These are phyloP conservation scores for Drosophila sturtevanti DNA, from an alignment of 1,140 invertebrate genomes.

Conservation along the genomic window DNA sequence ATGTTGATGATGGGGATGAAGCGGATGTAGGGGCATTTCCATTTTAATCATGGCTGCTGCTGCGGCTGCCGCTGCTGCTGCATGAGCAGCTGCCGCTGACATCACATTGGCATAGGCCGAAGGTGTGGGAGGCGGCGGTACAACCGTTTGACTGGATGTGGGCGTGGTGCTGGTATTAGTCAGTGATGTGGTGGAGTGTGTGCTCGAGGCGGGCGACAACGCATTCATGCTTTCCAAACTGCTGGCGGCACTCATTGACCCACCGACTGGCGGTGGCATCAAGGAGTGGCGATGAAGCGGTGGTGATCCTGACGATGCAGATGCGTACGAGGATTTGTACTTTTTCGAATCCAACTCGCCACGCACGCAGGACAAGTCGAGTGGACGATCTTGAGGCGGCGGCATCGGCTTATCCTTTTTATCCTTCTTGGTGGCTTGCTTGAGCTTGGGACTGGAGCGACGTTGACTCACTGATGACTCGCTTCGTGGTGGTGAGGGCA, in stretches of 20 bases:
- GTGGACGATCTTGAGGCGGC: conserved; percentile 90
- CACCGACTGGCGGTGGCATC: conserved; percentile 82
- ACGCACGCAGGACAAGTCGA: conserved; percentile 89
- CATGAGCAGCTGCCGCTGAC: conserved; percentile 62
- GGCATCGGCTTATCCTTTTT: conserved; percentile 73
- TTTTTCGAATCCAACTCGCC: conserved; percentile 68
- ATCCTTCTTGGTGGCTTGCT: conserved; percentile 45
- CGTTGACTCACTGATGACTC: conserved; percentile 58
- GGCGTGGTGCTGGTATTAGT: conserved; percentile 31
- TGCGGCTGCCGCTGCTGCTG: conserved; percentile 69
- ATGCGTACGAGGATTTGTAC: conserved; percentile 52
- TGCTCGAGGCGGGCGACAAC: conserved; percentile 68
- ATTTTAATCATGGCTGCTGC: conserved; percentile 81
- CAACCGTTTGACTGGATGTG: conserved; percentile 47
- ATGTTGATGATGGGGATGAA: conserved; percentile 45
- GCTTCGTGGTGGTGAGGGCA: conserved; percentile 80
- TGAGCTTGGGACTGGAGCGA: conserved; percentile 50
- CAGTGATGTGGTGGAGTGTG: conserved; percentile 50
- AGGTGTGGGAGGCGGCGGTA: conserved; percentile 47
- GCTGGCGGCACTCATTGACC: conserved; percentile 59
- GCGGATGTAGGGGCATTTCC: conserved; percentile 79
- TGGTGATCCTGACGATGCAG: conserved; percentile 81
- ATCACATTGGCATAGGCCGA: conserved; percentile 56
- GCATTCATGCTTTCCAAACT: conserved; percentile 73
- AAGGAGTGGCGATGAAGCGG: conserved; percentile 58